A percentile compares a stretch with the other conserved stretches of the same genome.
These are phyloP conservation scores for Epinephelus cyanopodus DNA, from an alignment of 2,113 vertebrate species.

Conservation along the genomic window DNA sequence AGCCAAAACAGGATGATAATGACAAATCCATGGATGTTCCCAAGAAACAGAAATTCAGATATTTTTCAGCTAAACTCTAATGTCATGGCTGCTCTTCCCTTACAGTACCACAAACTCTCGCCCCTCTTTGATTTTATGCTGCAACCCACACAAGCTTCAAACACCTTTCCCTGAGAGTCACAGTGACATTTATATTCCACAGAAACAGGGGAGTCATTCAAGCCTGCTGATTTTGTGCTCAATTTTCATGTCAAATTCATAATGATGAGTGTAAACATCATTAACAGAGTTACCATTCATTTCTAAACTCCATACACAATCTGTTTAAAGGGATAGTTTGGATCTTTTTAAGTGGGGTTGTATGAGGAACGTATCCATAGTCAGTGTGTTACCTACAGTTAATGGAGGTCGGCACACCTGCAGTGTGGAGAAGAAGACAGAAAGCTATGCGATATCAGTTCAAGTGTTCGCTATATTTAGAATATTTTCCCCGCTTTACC, in stretches of 20 bases:
- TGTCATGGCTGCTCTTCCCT: conserved; percentile 22
- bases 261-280: not conserved
- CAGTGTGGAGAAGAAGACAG: no score
- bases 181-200: conserved; percentile 9
- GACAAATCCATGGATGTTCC: conserved; percentile 18
- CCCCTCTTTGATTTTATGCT: not conserved
- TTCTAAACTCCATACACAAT: not conserved
- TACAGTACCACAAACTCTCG: not conserved
- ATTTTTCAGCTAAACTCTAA: not conserved
- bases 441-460: no score
- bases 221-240: not conserved
- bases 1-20: conserved; percentile 43
- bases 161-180: conserved; percentile 56
- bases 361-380: no score
- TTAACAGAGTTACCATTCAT: not conserved
- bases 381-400: no score
- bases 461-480: no score
- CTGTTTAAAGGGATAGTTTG: no score
- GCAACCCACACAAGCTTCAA: conserved; percentile 18
- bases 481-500: no score
- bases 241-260: not conserved
- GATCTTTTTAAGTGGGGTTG: no score
- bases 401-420: no score
- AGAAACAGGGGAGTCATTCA: conserved; percentile 5
- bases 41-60: conserved; percentile 8